These are phyloP conservation scores for Idaea straminata DNA, from an alignment of 2,888 invertebrate genomes.

Conservation along the genomic window DNA sequence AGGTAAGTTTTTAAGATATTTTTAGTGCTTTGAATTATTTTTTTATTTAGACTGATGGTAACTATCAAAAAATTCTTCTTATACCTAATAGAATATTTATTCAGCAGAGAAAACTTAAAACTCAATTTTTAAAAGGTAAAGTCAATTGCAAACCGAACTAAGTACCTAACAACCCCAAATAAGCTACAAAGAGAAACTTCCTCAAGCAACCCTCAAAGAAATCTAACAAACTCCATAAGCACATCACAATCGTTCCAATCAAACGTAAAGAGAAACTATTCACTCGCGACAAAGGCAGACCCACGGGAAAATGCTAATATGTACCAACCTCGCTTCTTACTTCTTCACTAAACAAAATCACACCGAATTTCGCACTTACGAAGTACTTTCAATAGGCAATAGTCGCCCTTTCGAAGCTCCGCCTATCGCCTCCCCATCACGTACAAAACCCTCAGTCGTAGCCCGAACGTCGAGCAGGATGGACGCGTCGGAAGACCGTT, in stretches of 20 bases:
- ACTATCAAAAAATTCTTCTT: too few species aligned
- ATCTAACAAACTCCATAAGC: constrained; percentile 57
- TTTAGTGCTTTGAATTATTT: too few species aligned
- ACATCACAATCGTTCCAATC: constrained; percentile 75
- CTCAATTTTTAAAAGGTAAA: background rate
- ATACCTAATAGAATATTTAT: too few species aligned
- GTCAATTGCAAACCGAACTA: background rate
- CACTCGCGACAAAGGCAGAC: constrained; percentile 60
- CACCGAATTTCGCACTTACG: constrained; percentile 78
- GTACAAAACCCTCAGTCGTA: constrained; percentile 51
- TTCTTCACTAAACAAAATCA: constrained; percentile 75
- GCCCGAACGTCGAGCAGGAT: constrained; percentile 54
- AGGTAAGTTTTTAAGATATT: too few species aligned
- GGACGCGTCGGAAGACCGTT: constrained; percentile 69
- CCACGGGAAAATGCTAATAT: constrained; percentile 73
- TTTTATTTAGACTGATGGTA: too few species aligned
- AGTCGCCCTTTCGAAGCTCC: constrained; percentile 57
- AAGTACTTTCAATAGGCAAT: constrained; percentile 79
- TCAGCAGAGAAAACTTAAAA: background rate
- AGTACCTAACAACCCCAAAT: constrained; percentile 19
- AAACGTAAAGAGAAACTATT: constrained; percentile 68
- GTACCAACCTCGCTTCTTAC: constrained; percentile 52
- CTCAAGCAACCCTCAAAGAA: constrained; percentile 42
- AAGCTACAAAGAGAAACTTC: constrained; percentile 26
- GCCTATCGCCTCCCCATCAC: constrained; percentile 46